phyloP scores from a whole-genome alignment of 2,113 vertebrate species.

The Capra hircus region DNA sequence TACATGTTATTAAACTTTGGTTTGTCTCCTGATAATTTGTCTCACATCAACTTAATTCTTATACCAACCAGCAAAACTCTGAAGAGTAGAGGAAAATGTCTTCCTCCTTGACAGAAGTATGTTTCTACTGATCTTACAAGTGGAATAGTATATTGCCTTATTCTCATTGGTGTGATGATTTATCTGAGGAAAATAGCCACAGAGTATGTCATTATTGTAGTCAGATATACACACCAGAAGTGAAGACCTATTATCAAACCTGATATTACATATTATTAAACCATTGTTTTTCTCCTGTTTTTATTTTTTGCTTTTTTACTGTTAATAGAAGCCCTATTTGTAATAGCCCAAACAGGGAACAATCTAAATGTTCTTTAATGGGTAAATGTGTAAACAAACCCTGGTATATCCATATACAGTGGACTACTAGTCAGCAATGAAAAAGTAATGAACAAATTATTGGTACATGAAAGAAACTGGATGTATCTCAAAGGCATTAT shows the following conservation, averaged over 20 bases:
- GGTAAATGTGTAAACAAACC: background rate
- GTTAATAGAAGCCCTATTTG: background rate
- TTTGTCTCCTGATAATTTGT: background rate
- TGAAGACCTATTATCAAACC: background rate
- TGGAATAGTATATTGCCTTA: fast-evolving
- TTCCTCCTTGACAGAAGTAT: background rate
- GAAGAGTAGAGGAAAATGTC: background rate
- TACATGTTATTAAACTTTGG: background rate
- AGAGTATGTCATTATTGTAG: background rate
- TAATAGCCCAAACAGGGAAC: background rate
- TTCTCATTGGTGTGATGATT: background rate
- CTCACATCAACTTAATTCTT: background rate
- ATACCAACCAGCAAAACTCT: background rate
- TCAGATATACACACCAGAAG: background rate
- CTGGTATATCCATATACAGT: background rate
- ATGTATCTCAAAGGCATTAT: background rate
- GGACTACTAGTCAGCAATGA: background rate
- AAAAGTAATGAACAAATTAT: background rate
- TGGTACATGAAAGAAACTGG: background rate
- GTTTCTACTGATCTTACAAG: too few species aligned
- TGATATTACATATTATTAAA: background rate
- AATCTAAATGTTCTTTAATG: background rate
- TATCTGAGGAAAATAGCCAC: background rate
- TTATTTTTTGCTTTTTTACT: background rate
- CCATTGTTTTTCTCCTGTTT: background rate